These are phyloP conservation scores for Philantomba maxwellii DNA, from an alignment of 2,113 vertebrate species.

Conservation along the genomic window DNA sequence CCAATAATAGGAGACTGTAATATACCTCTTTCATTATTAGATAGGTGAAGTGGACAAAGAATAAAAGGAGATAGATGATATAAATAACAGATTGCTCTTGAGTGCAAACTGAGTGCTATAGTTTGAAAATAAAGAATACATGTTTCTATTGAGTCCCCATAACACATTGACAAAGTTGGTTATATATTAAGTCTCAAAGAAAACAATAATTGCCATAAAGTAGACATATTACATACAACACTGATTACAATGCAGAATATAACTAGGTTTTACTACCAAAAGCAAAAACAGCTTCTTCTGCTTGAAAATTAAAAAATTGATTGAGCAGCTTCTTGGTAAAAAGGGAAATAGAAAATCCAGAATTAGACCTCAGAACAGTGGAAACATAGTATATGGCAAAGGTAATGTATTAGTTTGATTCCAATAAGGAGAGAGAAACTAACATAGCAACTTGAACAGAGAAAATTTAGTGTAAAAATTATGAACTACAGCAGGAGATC, in stretches of 20 bases:
- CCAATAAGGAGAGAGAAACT: background rate
- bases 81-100: background rate
- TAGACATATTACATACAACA: background rate
- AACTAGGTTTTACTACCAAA: background rate
- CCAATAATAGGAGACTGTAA: background rate
- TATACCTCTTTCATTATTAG: background rate
- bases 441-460: background rate
- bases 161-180: background rate
- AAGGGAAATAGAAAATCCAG: background rate
- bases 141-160: background rate
- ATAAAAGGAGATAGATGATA: background rate
- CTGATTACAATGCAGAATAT: background rate
- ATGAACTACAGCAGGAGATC: background rate
- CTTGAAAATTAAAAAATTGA: background rate
- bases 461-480: background rate
- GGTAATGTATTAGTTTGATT: background rate
- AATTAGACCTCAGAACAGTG: background rate
- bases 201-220: background rate
- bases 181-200: background rate
- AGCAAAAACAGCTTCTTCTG: background rate
- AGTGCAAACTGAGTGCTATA: background rate
- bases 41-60: background rate
- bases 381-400: background rate
- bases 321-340: background rate
- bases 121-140: background rate